These are phyloP conservation scores for Apostichopus californicus DNA, from an alignment of 35 echinoderm and acorn worm species.

Conservation along the genomic window DNA sequence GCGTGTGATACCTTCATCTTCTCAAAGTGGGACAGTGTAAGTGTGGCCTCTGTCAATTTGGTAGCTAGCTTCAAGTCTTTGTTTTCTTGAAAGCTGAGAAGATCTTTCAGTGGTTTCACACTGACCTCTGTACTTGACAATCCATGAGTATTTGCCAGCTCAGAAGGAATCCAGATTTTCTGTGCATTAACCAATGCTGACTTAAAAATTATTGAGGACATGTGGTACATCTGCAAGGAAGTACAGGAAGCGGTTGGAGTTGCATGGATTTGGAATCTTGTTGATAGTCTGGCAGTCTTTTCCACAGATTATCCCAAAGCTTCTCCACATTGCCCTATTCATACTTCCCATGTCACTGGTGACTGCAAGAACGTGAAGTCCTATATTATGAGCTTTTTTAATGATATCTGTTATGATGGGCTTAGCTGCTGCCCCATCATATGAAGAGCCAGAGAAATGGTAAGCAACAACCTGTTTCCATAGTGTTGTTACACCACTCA, in stretches of 20 bases:
- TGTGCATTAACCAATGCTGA: slow-evolving; percentile 31
- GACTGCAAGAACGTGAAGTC: background rate
- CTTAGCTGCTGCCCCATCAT: slow-evolving; percentile 48
- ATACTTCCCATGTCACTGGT: background rate
- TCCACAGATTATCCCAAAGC: background rate
- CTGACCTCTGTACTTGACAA: slow-evolving; percentile 25
- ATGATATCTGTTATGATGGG: slow-evolving; percentile 23
- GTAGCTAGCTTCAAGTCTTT: background rate
- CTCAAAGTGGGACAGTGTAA: background rate
- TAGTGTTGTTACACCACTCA: slow-evolving; percentile 47
- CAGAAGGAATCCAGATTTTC: background rate
- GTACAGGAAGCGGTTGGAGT: background rate
- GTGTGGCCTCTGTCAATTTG: background rate
- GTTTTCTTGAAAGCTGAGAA: background rate
- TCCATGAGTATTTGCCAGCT: background rate
- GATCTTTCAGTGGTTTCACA: slow-evolving; percentile 1
- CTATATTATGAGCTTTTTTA: background rate
- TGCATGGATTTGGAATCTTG: slow-evolving; percentile 43
- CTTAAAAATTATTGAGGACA: slow-evolving; percentile 48
- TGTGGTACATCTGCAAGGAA: slow-evolving; percentile 47
- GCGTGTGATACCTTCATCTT: background rate
- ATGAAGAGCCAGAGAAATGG: slow-evolving; percentile 38
- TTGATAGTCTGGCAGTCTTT: background rate
- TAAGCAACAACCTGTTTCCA: slow-evolving; percentile 62
- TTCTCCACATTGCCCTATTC: too few relatives aligned